Percentiles rank a stretch among this genome's conserved stretches.
These are phyloP conservation scores for Neoaliturus tenellus DNA, from an alignment of 2,888 invertebrate genomes.

Conservation along the genomic window DNA sequence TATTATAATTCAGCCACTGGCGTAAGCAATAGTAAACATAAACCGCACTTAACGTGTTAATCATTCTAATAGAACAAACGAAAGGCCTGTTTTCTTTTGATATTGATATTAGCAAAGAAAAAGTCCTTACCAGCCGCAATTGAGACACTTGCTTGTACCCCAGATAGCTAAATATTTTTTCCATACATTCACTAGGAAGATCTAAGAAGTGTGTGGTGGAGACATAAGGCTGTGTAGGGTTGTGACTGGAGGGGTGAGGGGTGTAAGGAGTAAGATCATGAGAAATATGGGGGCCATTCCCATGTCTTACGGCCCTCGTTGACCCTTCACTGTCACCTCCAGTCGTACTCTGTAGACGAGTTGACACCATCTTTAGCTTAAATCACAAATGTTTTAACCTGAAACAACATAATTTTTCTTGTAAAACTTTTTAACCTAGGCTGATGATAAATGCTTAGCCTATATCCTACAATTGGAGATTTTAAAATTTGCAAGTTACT, in stretches of 20 bases:
- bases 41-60: too few species aligned
- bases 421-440: not conserved
- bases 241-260: slow-evolving; percentile 20
- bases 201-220: slow-evolving; percentile 76
- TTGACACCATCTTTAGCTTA: slow-evolving; percentile 72
- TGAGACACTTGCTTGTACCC: slow-evolving; percentile 87
- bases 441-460: too few species aligned
- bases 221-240: not conserved
- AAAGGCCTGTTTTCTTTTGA: too few species aligned
- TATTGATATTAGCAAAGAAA: too few species aligned
- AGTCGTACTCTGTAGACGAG: slow-evolving; percentile 80
- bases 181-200: slow-evolving; percentile 87
- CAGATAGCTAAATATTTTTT: slow-evolving; percentile 85
- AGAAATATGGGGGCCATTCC: slow-evolving; percentile 4
- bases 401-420: not conserved
- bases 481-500: too few species aligned
- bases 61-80: too few species aligned
- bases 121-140: slow-evolving; percentile 83
- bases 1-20: too few species aligned
- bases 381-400: not conserved
- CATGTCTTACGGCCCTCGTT: not conserved
- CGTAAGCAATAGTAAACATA: too few species aligned
- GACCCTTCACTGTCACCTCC: slow-evolving; percentile 70
- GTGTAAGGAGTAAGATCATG: not conserved
- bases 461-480: too few species aligned